Evolutionary conservation across 2,113 vertebrate genomes (phyloP).

Genomic region (Cinclus cinclus): DNA sequence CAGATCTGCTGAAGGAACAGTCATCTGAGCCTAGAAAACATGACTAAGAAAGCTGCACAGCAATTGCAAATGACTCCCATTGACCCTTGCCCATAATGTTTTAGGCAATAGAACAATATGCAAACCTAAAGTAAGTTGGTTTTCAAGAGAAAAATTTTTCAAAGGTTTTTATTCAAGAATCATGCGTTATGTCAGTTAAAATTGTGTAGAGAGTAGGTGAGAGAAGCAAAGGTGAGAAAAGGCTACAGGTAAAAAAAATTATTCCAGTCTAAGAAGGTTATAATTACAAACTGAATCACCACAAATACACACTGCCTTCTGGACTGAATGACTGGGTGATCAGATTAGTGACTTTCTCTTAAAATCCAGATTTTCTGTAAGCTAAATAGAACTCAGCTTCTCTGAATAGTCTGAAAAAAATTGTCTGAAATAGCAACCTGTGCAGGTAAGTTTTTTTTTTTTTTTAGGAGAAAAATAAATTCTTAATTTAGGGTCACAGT

Average conservation of each 20-base stretch:
- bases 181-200: not conserved
- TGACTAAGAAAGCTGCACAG: not conserved
- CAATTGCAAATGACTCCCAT: not conserved
- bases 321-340: not conserved
- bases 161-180: not conserved
- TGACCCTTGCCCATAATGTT: not conserved
- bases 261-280: not conserved
- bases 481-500: not conserved
- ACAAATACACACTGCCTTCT: not conserved
- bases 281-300: not conserved
- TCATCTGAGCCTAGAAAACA: not conserved
- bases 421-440: not conserved
- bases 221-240: not conserved
- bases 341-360: not conserved
- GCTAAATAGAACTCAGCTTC: not conserved
- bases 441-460: not conserved
- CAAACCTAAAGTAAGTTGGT: not conserved
- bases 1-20: not conserved
- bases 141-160: not conserved
- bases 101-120: not conserved
- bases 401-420: not conserved
- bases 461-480: not conserved
- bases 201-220: not conserved
- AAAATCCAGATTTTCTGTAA: not conserved
- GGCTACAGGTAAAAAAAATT: not conserved